Evolutionary conservation across 2,888 invertebrate species (phyloP).

Genomic region (Physocephala rufipes): DNA sequence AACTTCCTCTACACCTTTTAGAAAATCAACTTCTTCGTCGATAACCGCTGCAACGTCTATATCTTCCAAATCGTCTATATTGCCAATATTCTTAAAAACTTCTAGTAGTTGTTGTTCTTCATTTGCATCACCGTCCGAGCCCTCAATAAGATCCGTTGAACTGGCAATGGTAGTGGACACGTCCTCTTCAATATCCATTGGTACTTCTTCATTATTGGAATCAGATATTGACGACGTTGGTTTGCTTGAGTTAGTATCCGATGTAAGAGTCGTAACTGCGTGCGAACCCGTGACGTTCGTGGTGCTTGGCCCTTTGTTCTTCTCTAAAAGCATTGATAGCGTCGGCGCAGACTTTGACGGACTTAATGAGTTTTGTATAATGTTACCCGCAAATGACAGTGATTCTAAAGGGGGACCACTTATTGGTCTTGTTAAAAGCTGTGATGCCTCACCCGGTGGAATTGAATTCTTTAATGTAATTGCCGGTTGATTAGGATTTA

Average conservation of each 20-base stretch:
- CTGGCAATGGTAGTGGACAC: slow-evolving; percentile 27
- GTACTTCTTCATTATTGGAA: slow-evolving; percentile 46
- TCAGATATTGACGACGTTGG: slow-evolving; percentile 21
- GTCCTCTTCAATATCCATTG: slow-evolving; percentile 51
- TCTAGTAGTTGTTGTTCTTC: slow-evolving; percentile 62
- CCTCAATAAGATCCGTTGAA: slow-evolving; percentile 24
- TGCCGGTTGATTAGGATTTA: slow-evolving; percentile 54
- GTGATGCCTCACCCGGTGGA: slow-evolving; percentile 51
- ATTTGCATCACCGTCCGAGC: slow-evolving; percentile 56
- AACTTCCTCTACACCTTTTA: slow-evolving; percentile 55
- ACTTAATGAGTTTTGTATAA: slow-evolving; percentile 66
- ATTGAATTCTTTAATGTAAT: slow-evolving; percentile 46
- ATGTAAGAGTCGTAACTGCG: neutral
- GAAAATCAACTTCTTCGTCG: slow-evolving; percentile 61
- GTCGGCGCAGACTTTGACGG: slow-evolving; percentile 79
- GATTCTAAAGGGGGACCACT: slow-evolving; percentile 58
- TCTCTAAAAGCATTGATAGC: slow-evolving; percentile 76
- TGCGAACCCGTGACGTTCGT: slow-evolving; percentile 26
- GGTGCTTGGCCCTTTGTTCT: slow-evolving; percentile 57
- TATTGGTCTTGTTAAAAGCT: slow-evolving; percentile 58
- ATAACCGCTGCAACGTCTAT: slow-evolving; percentile 61
- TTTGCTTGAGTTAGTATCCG: neutral
- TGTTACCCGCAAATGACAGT: slow-evolving; percentile 24
- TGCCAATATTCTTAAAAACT: slow-evolving; percentile 62
- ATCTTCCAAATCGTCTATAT: slow-evolving; percentile 62